Conservation (phyloP, 92 coral and sea anemone species). For the Epizoanthus illoricatus region DNA sequence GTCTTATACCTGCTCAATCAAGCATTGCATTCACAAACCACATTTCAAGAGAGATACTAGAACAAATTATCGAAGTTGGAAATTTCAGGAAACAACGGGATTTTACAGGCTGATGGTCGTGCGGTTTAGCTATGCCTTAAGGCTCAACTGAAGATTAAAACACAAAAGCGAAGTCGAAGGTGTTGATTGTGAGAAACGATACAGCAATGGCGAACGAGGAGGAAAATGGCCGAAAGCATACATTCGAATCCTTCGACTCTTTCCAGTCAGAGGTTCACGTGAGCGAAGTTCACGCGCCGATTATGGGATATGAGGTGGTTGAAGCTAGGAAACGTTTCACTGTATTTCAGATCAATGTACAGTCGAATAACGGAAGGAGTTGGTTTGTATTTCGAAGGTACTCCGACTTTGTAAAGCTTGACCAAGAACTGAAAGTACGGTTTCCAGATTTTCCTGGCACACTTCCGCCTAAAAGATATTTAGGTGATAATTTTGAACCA, state of each 20-base stretch:
- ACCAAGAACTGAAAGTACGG: conserved; percentile 67
- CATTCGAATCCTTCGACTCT: conserved; percentile 48
- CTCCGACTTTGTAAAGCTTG: conserved; percentile 84
- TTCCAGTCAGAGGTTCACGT: conserved; percentile 22
- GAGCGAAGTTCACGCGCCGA: conserved; percentile 77
- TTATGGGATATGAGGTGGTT: conserved; percentile 88
- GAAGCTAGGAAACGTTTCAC: conserved; percentile 92
- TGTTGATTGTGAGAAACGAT: conserved; percentile 6
- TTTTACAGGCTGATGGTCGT: no score
- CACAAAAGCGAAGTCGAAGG: not conserved
- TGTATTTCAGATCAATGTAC: conserved; percentile 87
- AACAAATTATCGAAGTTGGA: no score
- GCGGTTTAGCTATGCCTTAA: no score
- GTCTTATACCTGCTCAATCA: no score
- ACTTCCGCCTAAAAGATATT: conserved; percentile 86
- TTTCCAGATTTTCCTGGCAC: conserved; percentile 59
- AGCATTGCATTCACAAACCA: no score
- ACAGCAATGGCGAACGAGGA: conserved; percentile 43
- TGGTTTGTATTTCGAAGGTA: conserved; percentile 96
- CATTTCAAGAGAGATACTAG: no score
- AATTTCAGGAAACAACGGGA: no score
- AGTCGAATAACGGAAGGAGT: conserved; percentile 61
- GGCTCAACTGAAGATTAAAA: no score
- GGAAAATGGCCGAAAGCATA: conserved; percentile 23
- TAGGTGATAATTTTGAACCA: conserved; percentile 87